Evolutionary conservation across 2,888 invertebrate species (phyloP).

Genomic region (Chloroclystis v-ata): DNA sequence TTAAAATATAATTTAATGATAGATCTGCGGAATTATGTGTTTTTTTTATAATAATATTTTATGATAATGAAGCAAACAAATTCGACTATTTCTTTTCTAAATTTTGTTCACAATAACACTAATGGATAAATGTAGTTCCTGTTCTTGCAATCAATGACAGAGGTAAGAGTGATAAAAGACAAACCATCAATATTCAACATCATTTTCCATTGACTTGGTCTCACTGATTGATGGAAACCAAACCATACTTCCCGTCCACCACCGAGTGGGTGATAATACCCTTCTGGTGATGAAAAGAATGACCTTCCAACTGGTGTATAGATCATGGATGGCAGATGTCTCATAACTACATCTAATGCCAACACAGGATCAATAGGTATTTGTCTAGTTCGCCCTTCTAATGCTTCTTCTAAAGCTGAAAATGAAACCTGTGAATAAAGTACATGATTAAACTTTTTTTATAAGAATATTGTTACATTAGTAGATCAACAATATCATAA

Average conservation of each 20-base stretch:
- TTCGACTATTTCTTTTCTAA: too few relatives aligned
- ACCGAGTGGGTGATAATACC: slow-evolving; percentile 97
- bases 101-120: too few relatives aligned
- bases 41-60: too few relatives aligned
- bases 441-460: too few relatives aligned
- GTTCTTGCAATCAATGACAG: too few relatives aligned
- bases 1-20: too few relatives aligned
- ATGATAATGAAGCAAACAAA: too few relatives aligned
- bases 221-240: slow-evolving; percentile 99
- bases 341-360: slow-evolving; percentile 99
- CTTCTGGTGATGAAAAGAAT: slow-evolving; percentile 99
- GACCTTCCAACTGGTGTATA: slow-evolving; percentile 99
- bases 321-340: slow-evolving; percentile 99
- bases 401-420: slow-evolving; percentile 97
- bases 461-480: too few relatives aligned
- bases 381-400: slow-evolving; percentile 96
- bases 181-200: slow-evolving; percentile 99
- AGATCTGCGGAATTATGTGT: too few relatives aligned
- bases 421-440: slow-evolving; percentile 87
- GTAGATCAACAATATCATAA: too few relatives aligned
- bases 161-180: neutral
- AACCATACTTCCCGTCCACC: slow-evolving; percentile 99
- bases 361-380: slow-evolving; percentile 98
- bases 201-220: slow-evolving; percentile 99
- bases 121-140: too few relatives aligned